Evolutionary conservation across 2,797 vertebrate genomes (phyloP).

Genomic region (Microctenopoma stevenorrisi): DNA sequence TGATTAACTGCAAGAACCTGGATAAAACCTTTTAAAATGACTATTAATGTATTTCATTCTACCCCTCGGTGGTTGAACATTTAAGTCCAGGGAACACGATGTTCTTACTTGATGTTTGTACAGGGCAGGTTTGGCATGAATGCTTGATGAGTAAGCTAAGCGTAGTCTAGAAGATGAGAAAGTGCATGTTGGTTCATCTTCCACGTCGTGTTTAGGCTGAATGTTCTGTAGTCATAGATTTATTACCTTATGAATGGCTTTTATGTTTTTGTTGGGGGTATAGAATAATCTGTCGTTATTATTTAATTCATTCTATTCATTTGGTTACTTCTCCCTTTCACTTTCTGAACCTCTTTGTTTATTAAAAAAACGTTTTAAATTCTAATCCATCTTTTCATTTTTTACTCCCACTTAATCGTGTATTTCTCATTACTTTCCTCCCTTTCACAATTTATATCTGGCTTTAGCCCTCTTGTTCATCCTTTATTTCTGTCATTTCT

Average conservation of each 20-base stretch:
- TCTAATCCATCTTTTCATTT: slow-evolving; percentile 6
- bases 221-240: slow-evolving; percentile 76
- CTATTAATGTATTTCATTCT: slow-evolving; percentile 7
- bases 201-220: slow-evolving; percentile 67
- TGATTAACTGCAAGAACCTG: slow-evolving; percentile 1
- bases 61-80: slow-evolving; percentile 21
- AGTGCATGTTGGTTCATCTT: slow-evolving; percentile 27
- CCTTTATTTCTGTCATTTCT: slow-evolving; percentile 52
- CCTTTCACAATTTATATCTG: slow-evolving; percentile 15
- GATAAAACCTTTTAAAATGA: slow-evolving; percentile 8
- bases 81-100: slow-evolving; percentile 38
- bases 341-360: slow-evolving; percentile 18
- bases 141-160: slow-evolving; percentile 49
- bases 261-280: slow-evolving; percentile 54
- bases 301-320: background rate
- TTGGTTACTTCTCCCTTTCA: slow-evolving; percentile 9
- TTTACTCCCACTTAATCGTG: background rate
- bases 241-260: slow-evolving; percentile 57
- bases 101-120: slow-evolving; percentile 33
- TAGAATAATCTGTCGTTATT: slow-evolving; percentile 14
- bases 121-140: slow-evolving; percentile 36
- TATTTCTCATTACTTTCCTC: slow-evolving; percentile 9
- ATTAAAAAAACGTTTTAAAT: slow-evolving; percentile 2
- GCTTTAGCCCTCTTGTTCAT: slow-evolving; percentile 7
- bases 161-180: slow-evolving; percentile 31